A percentile compares a stretch with the other conserved stretches of the same genome.
phyloP scores from a whole-genome alignment of 2,797 vertebrate species.

The Gallirallus australis region DNA sequence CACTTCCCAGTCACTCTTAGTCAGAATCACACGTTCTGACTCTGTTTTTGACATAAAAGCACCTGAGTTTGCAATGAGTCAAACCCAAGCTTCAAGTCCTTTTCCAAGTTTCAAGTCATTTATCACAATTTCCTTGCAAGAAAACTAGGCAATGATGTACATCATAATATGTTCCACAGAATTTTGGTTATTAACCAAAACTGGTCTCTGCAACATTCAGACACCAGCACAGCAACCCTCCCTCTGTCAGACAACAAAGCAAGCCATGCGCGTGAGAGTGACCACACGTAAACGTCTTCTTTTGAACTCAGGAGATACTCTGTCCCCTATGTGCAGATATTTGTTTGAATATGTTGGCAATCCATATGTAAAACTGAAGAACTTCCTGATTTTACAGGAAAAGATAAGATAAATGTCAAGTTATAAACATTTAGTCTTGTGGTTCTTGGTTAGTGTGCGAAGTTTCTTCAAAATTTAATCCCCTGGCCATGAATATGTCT shows the following conservation, averaged over 20 bases:
- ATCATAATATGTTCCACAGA: not conserved
- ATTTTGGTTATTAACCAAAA: not conserved
- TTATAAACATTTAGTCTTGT: not conserved
- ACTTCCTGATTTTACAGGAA: not conserved
- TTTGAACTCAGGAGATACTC: not conserved
- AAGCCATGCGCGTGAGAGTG: not conserved
- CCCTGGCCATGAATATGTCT: not conserved
- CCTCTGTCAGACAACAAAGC: not conserved
- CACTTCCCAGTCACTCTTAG: not conserved
- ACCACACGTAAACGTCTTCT: not conserved
- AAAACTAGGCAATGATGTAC: not conserved
- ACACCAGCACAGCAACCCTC: not conserved
- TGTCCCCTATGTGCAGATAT: not conserved
- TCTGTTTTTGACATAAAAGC: not conserved
- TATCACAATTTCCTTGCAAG: not conserved
- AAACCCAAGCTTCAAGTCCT: not conserved
- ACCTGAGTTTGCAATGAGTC: not conserved
- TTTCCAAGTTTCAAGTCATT: not conserved
- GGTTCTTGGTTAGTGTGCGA: not conserved
- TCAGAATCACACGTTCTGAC: not conserved
- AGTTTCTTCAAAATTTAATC: not conserved
- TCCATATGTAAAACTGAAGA: not conserved
- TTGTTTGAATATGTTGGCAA: not conserved
- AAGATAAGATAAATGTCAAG: not conserved
- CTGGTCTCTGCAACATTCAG: not conserved